Conservation (phyloP, 2,113 vertebrate species). For the Hydrochoerus hydrochaeris region DNA sequence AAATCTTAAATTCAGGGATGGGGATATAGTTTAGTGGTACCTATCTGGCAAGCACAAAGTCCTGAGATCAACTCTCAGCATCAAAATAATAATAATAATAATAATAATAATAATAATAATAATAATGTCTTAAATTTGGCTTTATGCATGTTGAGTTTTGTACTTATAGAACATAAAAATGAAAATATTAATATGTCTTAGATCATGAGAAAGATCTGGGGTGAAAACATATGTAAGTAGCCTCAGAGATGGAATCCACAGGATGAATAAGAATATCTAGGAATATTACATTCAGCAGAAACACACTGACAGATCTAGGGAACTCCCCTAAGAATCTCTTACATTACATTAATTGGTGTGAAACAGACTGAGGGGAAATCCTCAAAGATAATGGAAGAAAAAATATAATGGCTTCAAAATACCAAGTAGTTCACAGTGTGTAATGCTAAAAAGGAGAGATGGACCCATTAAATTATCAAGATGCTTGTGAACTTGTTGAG, state of each 20-base stretch:
- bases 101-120: too few relatives aligned
- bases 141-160: background rate
- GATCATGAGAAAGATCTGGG: background rate
- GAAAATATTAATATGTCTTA: background rate
- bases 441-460: background rate
- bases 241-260: background rate
- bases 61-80: background rate
- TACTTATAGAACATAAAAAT: background rate
- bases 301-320: background rate
- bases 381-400: conserved; percentile 8
- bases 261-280: background rate
- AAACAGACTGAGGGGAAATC: background rate
- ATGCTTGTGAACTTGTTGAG: background rate
- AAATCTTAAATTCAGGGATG: background rate
- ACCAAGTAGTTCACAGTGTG: background rate
- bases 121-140: background rate
- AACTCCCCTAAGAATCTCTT: background rate
- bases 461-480: background rate
- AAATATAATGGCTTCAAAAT: background rate
- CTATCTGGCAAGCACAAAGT: background rate
- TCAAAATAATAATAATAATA: background rate
- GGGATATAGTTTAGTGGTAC: background rate
- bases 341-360: background rate
- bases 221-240: background rate
- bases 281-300: background rate